A percentile compares a stretch with the other conserved stretches of the same genome.
phyloP scores from a whole-genome alignment of 1,140 invertebrate species.

The Agrilus planipennis region DNA sequence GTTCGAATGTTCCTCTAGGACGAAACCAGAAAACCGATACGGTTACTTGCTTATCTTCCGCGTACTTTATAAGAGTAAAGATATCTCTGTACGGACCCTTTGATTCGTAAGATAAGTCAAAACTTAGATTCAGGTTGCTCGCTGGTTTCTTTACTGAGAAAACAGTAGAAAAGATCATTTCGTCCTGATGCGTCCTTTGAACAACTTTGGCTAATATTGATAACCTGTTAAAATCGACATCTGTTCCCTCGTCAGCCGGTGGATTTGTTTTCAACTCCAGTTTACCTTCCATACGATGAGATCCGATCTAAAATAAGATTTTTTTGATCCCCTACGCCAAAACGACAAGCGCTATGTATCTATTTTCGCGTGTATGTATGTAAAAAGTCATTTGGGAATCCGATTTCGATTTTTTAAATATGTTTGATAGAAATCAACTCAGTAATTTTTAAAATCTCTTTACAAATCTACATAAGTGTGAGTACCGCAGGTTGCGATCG shows the following conservation, averaged over 20 bases:
- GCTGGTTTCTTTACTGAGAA: constrained; percentile 30
- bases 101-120: constrained; percentile 32
- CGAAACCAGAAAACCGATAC: constrained; percentile 39
- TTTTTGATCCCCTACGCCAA: background rate
- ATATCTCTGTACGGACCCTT: constrained; percentile 35
- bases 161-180: constrained; percentile 29
- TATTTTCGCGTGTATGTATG: too few relatives aligned
- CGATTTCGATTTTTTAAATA: too few relatives aligned
- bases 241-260: constrained; percentile 24
- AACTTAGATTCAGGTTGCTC: constrained; percentile 35
- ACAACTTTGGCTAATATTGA: constrained; percentile 41
- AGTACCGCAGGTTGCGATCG: too few relatives aligned
- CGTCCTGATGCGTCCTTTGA: constrained; percentile 34
- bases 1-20: constrained; percentile 41
- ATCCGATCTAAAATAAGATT: constrained; percentile 33
- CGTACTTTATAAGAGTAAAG: constrained; percentile 28
- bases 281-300: constrained; percentile 42
- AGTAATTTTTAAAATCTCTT: too few relatives aligned
- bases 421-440: too few relatives aligned
- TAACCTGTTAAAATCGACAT: constrained; percentile 42
- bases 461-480: too few relatives aligned
- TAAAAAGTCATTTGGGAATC: too few relatives aligned
- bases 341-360: too few relatives aligned
- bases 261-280: constrained; percentile 39
- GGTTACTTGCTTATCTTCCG: constrained; percentile 45